Conservation (phyloP, 2,888 invertebrate species). For the Oeneis ivallda region DNA sequence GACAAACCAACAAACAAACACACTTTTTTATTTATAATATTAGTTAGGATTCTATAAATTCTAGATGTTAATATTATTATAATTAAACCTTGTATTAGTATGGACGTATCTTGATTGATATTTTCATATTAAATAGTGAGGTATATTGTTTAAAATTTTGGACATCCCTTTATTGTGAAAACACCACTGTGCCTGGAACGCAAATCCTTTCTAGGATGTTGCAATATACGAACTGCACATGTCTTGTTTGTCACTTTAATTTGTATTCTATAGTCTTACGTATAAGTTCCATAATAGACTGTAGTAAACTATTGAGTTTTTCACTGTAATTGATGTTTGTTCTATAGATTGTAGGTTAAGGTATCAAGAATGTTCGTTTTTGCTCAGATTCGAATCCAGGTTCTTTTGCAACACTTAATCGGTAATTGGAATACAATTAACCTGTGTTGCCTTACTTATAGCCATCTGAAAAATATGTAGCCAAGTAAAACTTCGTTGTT, state of each 20-base stretch:
- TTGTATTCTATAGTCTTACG: neutral
- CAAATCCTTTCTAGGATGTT: constrained; percentile 24
- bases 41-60: too few species aligned
- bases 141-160: too few species aligned
- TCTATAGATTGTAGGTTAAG: constrained; percentile 18
- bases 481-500: too few species aligned
- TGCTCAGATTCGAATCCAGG: neutral
- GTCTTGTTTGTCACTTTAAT: constrained; percentile 6
- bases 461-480: too few species aligned
- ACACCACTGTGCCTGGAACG: constrained; percentile 8
- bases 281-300: neutral
- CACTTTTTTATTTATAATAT: too few species aligned
- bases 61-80: too few species aligned
- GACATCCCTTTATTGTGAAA: constrained; percentile 7
- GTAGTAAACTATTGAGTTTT: neutral
- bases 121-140: too few species aligned
- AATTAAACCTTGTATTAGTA: too few species aligned
- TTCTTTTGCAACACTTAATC: constrained; percentile 1
- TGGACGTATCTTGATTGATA: too few species aligned
- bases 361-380: constrained; percentile 16
- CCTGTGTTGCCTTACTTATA: neutral
- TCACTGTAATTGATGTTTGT: constrained; percentile 16
- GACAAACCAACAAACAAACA: too few species aligned
- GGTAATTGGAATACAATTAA: constrained; percentile 16
- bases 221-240: constrained; percentile 5